phyloP scores from a whole-genome alignment of 2,797 vertebrate genomes.

The Adelosebastes latens region DNA sequence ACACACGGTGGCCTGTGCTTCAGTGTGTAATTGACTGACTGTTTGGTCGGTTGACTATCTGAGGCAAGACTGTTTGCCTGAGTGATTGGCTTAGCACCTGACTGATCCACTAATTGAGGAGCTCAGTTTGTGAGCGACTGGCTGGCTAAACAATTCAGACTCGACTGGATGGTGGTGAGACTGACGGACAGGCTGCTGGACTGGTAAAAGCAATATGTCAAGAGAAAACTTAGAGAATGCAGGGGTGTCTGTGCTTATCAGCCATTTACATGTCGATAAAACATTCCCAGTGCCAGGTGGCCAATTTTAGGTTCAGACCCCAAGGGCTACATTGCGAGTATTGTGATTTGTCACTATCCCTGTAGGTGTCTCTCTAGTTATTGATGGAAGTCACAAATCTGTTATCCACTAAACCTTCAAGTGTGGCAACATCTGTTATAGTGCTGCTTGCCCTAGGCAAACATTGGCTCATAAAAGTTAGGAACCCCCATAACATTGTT shows the following conservation, averaged over 20 bases:
- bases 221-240: not conserved
- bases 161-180: conserved; percentile 29
- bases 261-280: not conserved
- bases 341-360: not conserved
- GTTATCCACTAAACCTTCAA: not conserved
- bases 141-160: conserved; percentile 45
- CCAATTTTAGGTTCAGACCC: not conserved
- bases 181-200: not conserved
- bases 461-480: not conserved
- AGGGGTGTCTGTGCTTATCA: not conserved
- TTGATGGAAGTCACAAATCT: not conserved
- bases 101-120: conserved; percentile 63
- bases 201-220: not conserved
- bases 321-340: too few relatives aligned
- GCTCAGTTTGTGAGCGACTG: conserved; percentile 57
- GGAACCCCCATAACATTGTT: not conserved
- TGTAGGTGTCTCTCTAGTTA: not conserved
- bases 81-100: conserved; percentile 57
- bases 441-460: not conserved
- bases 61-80: conserved; percentile 46
- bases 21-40: conserved; percentile 58
- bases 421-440: not conserved
- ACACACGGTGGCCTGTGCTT: not conserved
- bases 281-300: not conserved
- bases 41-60: conserved; percentile 54